Evolutionary conservation across 2,797 vertebrate genomes (phyloP).

Genomic region (Neosilurus hyrtlii): DNA sequence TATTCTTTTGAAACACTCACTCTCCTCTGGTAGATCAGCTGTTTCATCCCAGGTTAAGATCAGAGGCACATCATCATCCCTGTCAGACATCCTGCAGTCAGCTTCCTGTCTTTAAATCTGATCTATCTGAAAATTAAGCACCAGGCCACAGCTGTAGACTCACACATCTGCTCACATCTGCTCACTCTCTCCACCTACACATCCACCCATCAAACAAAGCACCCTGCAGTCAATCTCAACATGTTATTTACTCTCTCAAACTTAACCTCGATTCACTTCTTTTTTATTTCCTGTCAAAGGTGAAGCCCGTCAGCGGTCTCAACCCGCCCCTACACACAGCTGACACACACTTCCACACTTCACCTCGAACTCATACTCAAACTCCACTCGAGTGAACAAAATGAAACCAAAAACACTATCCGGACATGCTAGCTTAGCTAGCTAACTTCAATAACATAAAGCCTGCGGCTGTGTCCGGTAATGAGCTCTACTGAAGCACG

Average conservation of each 20-base stretch:
- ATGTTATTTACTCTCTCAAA: neutral
- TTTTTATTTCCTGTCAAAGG: neutral
- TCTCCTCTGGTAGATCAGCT: conserved; percentile 78
- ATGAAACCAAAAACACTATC: neutral
- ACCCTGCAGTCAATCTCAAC: neutral
- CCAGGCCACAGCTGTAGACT: neutral
- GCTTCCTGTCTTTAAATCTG: neutral
- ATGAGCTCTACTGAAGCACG: rapidly evolving
- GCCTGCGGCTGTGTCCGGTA: neutral
- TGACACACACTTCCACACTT: neutral
- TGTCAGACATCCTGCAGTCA: conserved; percentile 14
- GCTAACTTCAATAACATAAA: neutral
- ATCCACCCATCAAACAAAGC: neutral
- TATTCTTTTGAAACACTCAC: conserved; percentile 70
- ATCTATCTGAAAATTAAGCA: neutral
- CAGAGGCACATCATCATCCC: conserved; percentile 90
- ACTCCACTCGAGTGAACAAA: neutral
- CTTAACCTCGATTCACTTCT: neutral
- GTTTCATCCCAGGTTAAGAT: conserved; percentile 91
- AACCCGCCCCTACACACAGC: neutral
- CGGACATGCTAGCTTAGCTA: neutral
- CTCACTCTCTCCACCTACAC: neutral
- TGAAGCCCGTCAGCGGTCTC: neutral
- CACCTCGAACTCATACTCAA: neutral
- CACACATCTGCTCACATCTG: neutral